Evolutionary conservation across 2,797 vertebrate species (phyloP).

Genomic region (Poecilia picta): DNA sequence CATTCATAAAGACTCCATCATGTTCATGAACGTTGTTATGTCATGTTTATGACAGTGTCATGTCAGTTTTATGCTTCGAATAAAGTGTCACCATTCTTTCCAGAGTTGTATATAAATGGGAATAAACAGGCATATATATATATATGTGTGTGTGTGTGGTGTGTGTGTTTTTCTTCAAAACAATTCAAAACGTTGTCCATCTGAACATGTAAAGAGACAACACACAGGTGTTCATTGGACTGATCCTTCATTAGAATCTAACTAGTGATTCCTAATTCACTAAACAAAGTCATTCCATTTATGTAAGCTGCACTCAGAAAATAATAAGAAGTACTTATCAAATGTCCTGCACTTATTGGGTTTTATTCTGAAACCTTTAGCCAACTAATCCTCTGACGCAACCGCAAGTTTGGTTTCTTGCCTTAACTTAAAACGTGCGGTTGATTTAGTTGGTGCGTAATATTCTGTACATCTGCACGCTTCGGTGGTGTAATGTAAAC

Average conservation of each 20-base stretch:
- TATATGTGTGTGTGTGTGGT: no score
- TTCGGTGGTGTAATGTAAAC: slow-evolving; percentile 15
- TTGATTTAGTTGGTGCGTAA: not conserved
- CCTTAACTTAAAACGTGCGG: not conserved
- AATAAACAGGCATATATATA: no score
- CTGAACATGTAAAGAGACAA: not conserved
- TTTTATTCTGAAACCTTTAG: not conserved
- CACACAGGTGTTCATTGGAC: not conserved
- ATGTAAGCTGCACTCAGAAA: not conserved
- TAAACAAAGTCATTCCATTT: not conserved
- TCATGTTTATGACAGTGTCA: no score
- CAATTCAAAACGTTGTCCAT: not conserved
- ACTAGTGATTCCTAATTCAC: not conserved
- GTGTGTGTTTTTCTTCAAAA: no score
- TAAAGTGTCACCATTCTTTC: no score
- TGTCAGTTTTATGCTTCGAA: no score
- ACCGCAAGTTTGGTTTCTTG: not conserved
- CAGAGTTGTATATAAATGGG: no score
- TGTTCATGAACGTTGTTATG: no score
- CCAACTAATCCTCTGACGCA: not conserved
- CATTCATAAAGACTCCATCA: no score
- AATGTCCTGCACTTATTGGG: not conserved
- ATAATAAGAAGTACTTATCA: not conserved
- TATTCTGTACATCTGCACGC: slow-evolving; percentile 1
- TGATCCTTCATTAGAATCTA: not conserved